Conservation (phyloP, 2,888 invertebrate species). For the Campoplex capitator region DNA sequence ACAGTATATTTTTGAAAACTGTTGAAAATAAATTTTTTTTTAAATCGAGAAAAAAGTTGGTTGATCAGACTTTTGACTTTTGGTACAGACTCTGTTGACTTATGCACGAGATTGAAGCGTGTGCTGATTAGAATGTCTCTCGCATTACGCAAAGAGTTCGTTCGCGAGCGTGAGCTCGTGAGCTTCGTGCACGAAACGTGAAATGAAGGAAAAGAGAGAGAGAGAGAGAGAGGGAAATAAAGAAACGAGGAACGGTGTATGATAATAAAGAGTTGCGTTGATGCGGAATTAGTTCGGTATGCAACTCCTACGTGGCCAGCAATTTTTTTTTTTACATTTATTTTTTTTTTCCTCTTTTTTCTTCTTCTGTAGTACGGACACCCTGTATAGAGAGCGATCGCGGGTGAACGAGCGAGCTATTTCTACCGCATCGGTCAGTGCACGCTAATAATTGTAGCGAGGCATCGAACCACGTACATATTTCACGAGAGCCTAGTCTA, state of each 20-base stretch:
- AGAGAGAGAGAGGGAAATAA: neutral
- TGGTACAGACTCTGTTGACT: neutral
- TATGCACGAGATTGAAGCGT: slow-evolving; percentile 30
- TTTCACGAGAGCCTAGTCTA: slow-evolving; percentile 26
- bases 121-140: slow-evolving; percentile 67
- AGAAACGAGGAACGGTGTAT: slow-evolving; percentile 51
- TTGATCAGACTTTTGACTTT: neutral
- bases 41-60: neutral
- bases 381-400: slow-evolving; percentile 5
- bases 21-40: neutral
- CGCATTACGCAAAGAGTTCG: slow-evolving; percentile 63
- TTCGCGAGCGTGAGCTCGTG: slow-evolving; percentile 41
- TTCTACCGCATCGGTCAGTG: slow-evolving; percentile 62
- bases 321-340: slow-evolving; percentile 17
- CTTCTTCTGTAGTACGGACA: neutral
- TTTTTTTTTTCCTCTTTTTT: neutral
- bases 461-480: slow-evolving; percentile 61
- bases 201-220: slow-evolving; percentile 40
- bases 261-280: slow-evolving; percentile 74
- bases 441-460: slow-evolving; percentile 63
- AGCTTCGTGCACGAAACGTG: slow-evolving; percentile 59
- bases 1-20: neutral
- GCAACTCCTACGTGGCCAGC: slow-evolving; percentile 74
- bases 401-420: slow-evolving; percentile 50
- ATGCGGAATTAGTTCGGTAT: slow-evolving; percentile 77